phyloP scores from a whole-genome alignment of 2,888 invertebrate genomes.

The Phasia obesa region DNA sequence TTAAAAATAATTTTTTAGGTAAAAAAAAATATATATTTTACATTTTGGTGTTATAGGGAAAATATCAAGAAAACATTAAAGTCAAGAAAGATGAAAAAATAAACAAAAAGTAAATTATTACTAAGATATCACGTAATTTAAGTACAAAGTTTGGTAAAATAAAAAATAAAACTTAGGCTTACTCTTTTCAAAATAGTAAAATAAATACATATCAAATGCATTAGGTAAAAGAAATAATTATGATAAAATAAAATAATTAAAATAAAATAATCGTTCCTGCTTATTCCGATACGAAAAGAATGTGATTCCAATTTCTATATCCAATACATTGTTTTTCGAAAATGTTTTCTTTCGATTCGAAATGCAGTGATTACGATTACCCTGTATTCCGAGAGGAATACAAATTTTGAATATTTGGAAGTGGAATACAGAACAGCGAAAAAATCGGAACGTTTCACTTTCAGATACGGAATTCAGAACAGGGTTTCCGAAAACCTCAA shows the following conservation, averaged over 20 bases:
- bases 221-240: constrained; percentile 30
- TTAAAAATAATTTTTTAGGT: constrained; percentile 35
- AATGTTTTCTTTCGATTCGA: too few relatives aligned
- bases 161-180: constrained; percentile 1
- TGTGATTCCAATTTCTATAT: too few relatives aligned
- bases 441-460: too few relatives aligned
- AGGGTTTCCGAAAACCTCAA: constrained; percentile 27
- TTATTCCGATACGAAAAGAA: too few relatives aligned
- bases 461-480: too few relatives aligned
- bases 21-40: constrained; percentile 43
- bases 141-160: constrained; percentile 50
- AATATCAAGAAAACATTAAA: constrained; percentile 7
- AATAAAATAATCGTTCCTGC: neutral
- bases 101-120: constrained; percentile 43
- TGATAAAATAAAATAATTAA: neutral
- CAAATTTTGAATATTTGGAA: too few relatives aligned
- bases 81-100: constrained; percentile 20
- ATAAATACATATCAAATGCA: constrained; percentile 62
- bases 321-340: too few relatives aligned
- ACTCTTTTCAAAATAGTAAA: constrained; percentile 11
- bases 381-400: too few relatives aligned
- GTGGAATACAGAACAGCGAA: too few relatives aligned
- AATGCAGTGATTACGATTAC: too few relatives aligned
- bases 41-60: constrained; percentile 36
- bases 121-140: constrained; percentile 62